Percentiles rank a stretch among this genome's conserved stretches.
Evolutionary conservation across 2,888 invertebrate genomes (phyloP).

Genomic region (Ashinkailepas kermadecensis): DNA sequence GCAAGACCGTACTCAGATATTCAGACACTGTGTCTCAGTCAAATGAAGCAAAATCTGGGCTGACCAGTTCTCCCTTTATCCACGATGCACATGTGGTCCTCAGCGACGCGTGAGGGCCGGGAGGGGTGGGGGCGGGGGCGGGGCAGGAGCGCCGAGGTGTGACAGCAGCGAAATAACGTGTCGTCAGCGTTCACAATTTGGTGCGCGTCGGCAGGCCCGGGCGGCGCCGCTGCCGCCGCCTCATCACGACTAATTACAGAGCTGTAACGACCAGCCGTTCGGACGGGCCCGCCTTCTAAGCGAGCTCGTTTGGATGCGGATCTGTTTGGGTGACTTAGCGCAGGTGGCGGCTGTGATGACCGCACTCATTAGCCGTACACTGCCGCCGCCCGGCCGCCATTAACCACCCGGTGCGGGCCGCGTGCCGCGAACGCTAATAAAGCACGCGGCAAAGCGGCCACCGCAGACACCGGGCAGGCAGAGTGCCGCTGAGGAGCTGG

Average conservation of each 20-base stretch:
- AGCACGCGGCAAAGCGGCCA: neutral
- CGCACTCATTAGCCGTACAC: neutral
- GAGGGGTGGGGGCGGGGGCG: no score
- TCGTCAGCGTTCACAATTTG: no score
- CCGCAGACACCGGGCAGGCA: neutral
- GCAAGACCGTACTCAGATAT: no score
- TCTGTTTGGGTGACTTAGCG: conserved; percentile 15
- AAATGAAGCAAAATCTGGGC: no score
- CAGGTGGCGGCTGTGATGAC: neutral
- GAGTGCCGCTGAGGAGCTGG: neutral
- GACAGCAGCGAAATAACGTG: no score
- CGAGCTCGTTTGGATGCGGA: conserved; percentile 12
- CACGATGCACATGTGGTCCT: no score
- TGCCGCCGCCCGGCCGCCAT: neutral
- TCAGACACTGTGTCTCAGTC: no score
- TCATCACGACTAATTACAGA: neutral
- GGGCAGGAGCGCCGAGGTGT: no score
- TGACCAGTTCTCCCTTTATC: no score
- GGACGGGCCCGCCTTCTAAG: neutral
- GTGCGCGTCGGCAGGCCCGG: neutral
- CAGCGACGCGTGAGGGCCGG: no score
- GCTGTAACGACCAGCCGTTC: neutral
- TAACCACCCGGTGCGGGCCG: neutral
- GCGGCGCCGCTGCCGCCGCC: neutral
- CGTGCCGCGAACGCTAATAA: neutral